Evolutionary conservation across 2,113 vertebrate genomes (phyloP), one percentile per base, ranked within the genome.

Genomic region (Brachyhypopomus occidentalis): DNA sequence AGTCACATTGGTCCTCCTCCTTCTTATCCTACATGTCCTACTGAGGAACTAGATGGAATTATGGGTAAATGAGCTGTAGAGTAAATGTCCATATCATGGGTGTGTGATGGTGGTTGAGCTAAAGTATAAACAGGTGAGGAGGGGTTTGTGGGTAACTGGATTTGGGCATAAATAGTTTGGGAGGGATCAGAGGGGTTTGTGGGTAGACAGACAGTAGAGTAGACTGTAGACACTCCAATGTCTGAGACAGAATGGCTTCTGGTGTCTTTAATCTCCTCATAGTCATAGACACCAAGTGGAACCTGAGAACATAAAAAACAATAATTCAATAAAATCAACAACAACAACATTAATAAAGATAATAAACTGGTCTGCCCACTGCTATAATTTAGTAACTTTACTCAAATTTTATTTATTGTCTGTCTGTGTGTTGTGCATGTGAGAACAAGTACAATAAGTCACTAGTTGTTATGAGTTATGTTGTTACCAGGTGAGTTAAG

Each of bases 181-280:
- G 66, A 25, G 27, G 62, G 59, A 55, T 75, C 56, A 41, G 55
- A 52, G 30, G 64, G 9, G 56, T 30, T n/a, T 62, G 30, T 56
- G 71, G 38, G 4, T 4, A 19, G 20, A 19, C 30, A 11, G 25
- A 4, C 25, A 67, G 63, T 23, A 19, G 63, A 78, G 22, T 2
- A 34, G 38, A 9, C 14, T 23, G 76, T 4, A 90, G 75, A 38
- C 88, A 69, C 60, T 85, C 88, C 84, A 91, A 56, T 45, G 83
- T 89, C 76, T 89, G 87, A 0, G 85, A 88, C 17, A 91, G 80
- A 2, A 88, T 83, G 74, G 88, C 85, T 9, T 41, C 22, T 55
- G 30, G 27, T 41, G 20, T 79, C 66, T 36, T 78, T 58, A 23
- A 79, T 60, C 66, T 79, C 66, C n/a, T 66, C 48, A 34, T 78